Evolutionary conservation across 2,113 vertebrate species (phyloP).

Genomic region (Sialia sialis): DNA sequence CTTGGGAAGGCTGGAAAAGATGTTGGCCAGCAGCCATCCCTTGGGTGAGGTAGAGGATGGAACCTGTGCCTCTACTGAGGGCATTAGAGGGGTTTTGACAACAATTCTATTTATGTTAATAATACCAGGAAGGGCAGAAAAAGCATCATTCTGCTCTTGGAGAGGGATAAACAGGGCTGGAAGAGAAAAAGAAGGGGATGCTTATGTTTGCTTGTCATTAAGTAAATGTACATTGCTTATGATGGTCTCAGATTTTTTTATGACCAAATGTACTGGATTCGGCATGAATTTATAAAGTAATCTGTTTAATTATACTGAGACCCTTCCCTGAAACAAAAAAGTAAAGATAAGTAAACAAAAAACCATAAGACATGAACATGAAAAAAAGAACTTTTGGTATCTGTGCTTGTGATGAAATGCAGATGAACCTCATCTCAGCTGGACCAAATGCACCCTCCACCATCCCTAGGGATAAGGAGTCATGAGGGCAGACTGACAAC

Average conservation of each 20-base stretch:
- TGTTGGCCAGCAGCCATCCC: not conserved
- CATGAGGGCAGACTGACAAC: not conserved
- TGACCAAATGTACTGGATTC: not conserved
- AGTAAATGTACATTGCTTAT: not conserved
- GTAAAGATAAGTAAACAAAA: not conserved
- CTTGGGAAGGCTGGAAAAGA: not conserved
- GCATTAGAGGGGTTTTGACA: not conserved
- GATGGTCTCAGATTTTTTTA: not conserved
- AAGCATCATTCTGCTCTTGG: not conserved
- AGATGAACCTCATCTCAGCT: not conserved
- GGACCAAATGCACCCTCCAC: not conserved
- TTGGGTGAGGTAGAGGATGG: not conserved
- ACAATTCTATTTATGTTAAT: not conserved
- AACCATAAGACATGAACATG: rapidly evolving
- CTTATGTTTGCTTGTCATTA: not conserved
- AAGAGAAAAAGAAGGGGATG: not conserved
- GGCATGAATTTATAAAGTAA: not conserved
- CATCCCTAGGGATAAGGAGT: not conserved
- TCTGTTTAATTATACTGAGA: not conserved
- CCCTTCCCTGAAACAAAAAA: not conserved
- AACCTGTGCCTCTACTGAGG: not conserved
- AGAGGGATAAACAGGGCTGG: not conserved
- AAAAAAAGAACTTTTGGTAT: not conserved
- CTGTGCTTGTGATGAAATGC: not conserved
- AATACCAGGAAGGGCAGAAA: not conserved